These are phyloP conservation scores for Poeciliopsis retropinna DNA, from an alignment of 2,113 vertebrate genomes.

Conservation along the genomic window DNA sequence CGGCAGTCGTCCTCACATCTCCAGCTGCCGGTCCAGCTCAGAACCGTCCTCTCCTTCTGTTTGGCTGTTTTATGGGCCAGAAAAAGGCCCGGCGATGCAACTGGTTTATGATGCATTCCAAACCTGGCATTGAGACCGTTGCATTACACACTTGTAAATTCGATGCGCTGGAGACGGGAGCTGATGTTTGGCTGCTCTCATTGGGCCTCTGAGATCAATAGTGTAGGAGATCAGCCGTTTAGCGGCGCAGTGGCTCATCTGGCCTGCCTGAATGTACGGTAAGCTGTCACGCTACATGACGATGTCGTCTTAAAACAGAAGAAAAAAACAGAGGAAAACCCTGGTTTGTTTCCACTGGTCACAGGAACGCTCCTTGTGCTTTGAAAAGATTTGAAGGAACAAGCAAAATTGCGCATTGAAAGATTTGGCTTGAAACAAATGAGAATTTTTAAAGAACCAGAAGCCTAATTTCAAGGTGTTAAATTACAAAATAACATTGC, in stretches of 20 bases:
- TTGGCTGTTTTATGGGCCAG: conserved; percentile 64
- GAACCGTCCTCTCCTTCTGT: conserved; percentile 43
- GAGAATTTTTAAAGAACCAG: too few species aligned
- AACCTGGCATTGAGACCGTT: conserved; percentile 45
- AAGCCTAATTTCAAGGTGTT: too few species aligned
- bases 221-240: conserved; percentile 48
- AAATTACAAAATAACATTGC: too few species aligned
- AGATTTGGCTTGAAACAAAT: background rate
- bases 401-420: background rate
- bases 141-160: conserved; percentile 67
- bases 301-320: background rate
- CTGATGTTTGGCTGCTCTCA: conserved; percentile 60
- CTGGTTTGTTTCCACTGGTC: background rate
- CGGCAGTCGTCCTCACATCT: conserved; percentile 22
- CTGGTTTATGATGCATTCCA: conserved; percentile 65
- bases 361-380: background rate
- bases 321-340: background rate
- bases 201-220: conserved; percentile 52
- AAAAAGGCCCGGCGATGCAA: conserved; percentile 57
- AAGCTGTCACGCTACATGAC: conserved; percentile 2
- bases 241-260: conserved; percentile 35
- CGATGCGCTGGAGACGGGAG: conserved; percentile 57
- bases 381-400: background rate
- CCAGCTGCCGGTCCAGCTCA: conserved; percentile 18
- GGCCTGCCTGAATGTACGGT: conserved; percentile 20